phyloP scores from a whole-genome alignment of 2,888 invertebrate genomes.

The Epicampocera succincta region DNA sequence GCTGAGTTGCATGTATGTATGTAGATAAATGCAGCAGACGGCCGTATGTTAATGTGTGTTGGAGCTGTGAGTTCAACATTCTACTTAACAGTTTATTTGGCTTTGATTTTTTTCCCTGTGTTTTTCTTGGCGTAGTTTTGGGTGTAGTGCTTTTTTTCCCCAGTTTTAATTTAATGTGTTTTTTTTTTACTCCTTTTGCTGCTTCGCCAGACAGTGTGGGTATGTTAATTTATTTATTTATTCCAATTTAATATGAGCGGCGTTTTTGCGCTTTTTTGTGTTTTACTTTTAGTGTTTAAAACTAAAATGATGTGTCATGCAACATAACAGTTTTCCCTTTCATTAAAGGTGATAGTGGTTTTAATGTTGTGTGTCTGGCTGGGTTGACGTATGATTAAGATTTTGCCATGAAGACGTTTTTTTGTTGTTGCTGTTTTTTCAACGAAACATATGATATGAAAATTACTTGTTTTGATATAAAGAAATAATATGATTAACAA shows the following conservation, averaged over 20 bases:
- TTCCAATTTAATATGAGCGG: constrained; percentile 59
- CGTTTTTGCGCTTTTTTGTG: constrained; percentile 25
- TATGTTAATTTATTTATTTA: constrained; percentile 64
- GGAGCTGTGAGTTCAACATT: constrained; percentile 51
- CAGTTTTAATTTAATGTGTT: constrained; percentile 16
- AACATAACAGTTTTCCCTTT: constrained; percentile 54
- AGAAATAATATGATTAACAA: constrained; percentile 25
- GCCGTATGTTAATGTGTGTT: constrained; percentile 23
- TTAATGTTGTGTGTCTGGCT: background rate
- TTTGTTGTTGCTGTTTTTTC: background rate
- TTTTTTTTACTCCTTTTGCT: constrained; percentile 13
- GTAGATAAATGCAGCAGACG: constrained; percentile 13
- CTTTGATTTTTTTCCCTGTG: constrained; percentile 21
- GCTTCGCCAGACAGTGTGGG: constrained; percentile 59
- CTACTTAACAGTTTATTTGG: constrained; percentile 51
- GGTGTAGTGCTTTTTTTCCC: constrained; percentile 28
- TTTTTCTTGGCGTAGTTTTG: constrained; percentile 18
- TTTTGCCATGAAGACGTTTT: background rate
- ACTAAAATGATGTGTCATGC: constrained; percentile 66
- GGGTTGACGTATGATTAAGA: constrained; percentile 32
- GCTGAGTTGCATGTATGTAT: constrained; percentile 24
- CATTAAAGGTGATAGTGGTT: constrained; percentile 47
- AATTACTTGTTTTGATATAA: constrained; percentile 44
- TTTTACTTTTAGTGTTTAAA: background rate
- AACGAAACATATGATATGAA: constrained; percentile 3